phyloP scores from a whole-genome alignment of 2,113 vertebrate species.

The Dicerorhinus sumatrensis region DNA sequence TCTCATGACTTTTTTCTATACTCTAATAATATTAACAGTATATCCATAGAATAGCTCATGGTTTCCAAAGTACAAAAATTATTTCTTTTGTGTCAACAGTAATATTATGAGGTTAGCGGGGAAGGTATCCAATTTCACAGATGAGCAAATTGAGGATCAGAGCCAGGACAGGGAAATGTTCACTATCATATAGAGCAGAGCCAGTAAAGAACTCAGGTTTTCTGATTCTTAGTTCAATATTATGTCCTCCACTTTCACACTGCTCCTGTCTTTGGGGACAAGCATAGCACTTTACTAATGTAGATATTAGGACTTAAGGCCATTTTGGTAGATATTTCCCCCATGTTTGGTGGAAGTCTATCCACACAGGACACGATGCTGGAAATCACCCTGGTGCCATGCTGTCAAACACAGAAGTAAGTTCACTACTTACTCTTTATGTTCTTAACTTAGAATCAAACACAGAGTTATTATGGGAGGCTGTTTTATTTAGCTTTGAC shows the following conservation, averaged over 20 bases:
- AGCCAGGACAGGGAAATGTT: neutral
- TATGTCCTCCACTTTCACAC: neutral
- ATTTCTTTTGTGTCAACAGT: neutral
- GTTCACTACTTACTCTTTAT: neutral
- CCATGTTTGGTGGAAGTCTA: neutral
- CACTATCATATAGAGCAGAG: neutral
- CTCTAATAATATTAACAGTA: neutral
- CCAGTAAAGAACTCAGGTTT: neutral
- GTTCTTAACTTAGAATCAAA: neutral
- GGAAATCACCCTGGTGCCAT: too few relatives aligned
- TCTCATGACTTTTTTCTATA: neutral
- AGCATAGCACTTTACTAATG: neutral
- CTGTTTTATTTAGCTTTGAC: neutral
- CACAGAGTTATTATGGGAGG: neutral
- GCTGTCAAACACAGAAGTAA: neutral
- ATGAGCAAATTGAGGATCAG: neutral
- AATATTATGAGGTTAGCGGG: neutral
- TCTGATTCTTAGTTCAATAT: neutral
- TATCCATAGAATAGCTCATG: neutral
- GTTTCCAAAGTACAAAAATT: conserved; percentile 4
- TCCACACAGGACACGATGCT: neutral
- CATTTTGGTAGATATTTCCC: neutral
- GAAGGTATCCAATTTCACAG: neutral
- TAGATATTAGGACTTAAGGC: neutral
- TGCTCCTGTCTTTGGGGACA: neutral